These are phyloP conservation scores for Drosophila helvetica DNA, from an alignment of 2,888 invertebrate species.

Conservation along the genomic window DNA sequence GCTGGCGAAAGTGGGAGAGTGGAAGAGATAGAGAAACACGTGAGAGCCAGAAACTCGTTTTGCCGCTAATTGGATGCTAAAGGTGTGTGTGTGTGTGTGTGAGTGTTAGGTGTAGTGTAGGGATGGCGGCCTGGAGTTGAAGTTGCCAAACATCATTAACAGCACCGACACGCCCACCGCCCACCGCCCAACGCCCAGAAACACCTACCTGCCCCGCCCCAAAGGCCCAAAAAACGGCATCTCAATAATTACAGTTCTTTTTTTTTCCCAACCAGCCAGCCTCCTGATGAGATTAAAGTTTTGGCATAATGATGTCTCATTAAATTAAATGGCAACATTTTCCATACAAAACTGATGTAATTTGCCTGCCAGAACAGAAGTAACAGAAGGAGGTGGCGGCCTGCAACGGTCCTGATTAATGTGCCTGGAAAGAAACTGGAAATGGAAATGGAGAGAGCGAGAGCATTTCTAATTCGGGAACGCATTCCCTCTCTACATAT, in stretches of 20 bases:
- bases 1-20: constrained; percentile 18
- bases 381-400: no score
- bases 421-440: constrained; percentile 2
- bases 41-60: constrained; percentile 46
- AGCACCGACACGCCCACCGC: constrained; percentile 10
- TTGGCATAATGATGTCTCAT: constrained; percentile 54
- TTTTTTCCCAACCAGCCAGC: neutral
- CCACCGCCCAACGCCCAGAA: neutral
- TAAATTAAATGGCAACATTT: constrained; percentile 53
- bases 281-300: constrained; percentile 48
- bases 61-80: constrained; percentile 58
- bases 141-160: constrained; percentile 53
- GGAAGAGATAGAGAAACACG: constrained; percentile 9
- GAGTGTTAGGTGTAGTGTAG: constrained; percentile 17
- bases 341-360: constrained; percentile 39
- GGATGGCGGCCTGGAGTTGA: constrained; percentile 35
- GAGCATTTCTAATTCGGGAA: neutral
- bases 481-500: neutral
- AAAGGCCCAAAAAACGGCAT: constrained; percentile 19
- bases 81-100: constrained; percentile 31
- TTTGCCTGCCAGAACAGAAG: constrained; percentile 27
- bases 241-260: constrained; percentile 49
- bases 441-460: neutral
- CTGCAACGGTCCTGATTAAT: constrained; percentile 29
- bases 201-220: constrained; percentile 1